phyloP scores from a whole-genome alignment of 2,113 vertebrate genomes.

The Saccopteryx bilineata region DNA sequence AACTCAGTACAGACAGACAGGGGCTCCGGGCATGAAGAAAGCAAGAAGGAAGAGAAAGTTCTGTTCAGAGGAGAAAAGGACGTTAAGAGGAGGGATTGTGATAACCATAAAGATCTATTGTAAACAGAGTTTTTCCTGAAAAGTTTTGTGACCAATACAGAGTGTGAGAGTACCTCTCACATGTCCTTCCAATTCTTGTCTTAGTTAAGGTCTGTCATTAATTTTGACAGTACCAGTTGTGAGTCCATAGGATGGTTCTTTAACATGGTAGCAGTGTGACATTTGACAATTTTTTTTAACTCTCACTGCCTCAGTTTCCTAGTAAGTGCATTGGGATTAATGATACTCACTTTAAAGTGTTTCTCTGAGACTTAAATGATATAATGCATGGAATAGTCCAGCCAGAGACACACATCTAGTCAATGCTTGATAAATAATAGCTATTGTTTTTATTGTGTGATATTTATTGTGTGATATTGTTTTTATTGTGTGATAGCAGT shows the following conservation, averaged over 20 bases:
- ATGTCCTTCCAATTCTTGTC: not conserved
- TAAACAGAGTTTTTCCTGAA: not conserved
- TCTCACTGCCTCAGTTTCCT: not conserved
- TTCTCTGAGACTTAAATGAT: slow-evolving; percentile 26
- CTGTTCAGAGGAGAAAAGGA: not conserved
- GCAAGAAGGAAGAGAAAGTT: not conserved
- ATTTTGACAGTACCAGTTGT: not conserved
- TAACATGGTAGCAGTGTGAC: not conserved
- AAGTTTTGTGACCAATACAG: not conserved
- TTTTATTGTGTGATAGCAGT: not conserved
- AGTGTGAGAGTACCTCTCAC: not conserved
- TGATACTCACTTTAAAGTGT: not conserved
- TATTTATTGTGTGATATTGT: not conserved
- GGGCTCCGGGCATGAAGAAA: not conserved
- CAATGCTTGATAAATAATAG: not conserved
- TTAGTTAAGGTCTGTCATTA: not conserved
- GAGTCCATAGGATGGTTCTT: not conserved
- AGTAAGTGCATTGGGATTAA: not conserved
- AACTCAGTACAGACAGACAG: not conserved
- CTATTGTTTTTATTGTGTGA: not conserved
- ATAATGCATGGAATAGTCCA: not conserved
- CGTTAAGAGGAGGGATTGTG: not conserved
- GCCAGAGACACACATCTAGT: not conserved
- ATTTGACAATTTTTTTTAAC: not conserved
- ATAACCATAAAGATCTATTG: not conserved